phyloP scores from a whole-genome alignment of 2,888 invertebrate species.

The Palloptera scutellata region DNA sequence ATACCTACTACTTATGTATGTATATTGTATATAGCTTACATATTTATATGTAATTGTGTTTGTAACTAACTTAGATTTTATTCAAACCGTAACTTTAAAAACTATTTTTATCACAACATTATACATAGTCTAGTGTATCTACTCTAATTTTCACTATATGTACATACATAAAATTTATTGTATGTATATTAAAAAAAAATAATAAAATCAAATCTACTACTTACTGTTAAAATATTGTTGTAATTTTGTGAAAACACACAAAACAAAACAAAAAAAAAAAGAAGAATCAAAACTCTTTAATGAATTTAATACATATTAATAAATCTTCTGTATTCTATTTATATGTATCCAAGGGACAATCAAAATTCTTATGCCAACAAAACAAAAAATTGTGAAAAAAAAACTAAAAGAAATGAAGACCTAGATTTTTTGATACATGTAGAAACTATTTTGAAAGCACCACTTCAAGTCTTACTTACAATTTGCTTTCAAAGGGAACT shows the following conservation, averaged over 20 bases:
- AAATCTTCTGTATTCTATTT: conserved; percentile 5
- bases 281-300: neutral
- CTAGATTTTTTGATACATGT: neutral
- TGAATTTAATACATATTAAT: conserved; percentile 1
- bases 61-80: conserved; percentile 13
- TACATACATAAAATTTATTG: too few species aligned
- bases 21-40: conserved; percentile 23
- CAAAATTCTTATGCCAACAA: conserved; percentile 49
- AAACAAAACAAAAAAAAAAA: too few species aligned
- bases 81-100: neutral
- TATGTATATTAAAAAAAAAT: too few species aligned
- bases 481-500: neutral
- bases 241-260: too few species aligned
- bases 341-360: conserved; percentile 45
- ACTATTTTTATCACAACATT: too few species aligned
- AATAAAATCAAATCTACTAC: too few species aligned
- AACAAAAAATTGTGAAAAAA: too few species aligned
- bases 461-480: neutral
- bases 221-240: too few species aligned
- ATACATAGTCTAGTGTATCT: too few species aligned
- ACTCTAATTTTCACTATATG: too few species aligned
- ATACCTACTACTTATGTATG: too few species aligned
- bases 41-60: conserved; percentile 30
- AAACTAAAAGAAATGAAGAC: neutral
- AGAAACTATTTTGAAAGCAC: neutral